These are phyloP conservation scores for Gorsachius magnificus DNA, from an alignment of 2,797 vertebrate genomes.

Conservation along the genomic window DNA sequence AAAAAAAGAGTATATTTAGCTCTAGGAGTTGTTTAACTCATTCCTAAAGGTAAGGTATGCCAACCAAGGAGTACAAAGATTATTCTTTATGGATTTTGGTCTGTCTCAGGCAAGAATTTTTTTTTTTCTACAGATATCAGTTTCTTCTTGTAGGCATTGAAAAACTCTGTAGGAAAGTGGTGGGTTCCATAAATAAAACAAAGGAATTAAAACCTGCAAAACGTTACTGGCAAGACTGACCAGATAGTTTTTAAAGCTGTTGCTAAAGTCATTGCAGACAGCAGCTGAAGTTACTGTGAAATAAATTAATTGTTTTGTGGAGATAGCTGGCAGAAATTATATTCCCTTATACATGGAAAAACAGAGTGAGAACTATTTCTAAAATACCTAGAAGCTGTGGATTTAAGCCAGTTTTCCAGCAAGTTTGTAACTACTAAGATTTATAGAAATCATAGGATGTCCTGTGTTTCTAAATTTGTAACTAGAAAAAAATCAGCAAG, in stretches of 20 bases:
- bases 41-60: background rate
- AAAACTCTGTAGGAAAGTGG: background rate
- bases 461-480: constrained; percentile 41
- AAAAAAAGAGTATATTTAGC: background rate
- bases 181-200: background rate
- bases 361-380: background rate
- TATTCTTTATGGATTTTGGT: background rate
- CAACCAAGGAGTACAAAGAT: background rate
- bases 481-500: background rate
- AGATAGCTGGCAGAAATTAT: constrained; percentile 10
- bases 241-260: background rate
- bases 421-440: constrained; percentile 15
- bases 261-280: background rate
- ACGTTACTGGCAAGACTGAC: background rate
- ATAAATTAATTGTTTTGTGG: constrained; percentile 27
- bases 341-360: background rate
- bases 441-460: constrained; percentile 30
- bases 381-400: constrained; percentile 4
- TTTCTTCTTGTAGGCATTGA: background rate
- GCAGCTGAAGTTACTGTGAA: constrained; percentile 17
- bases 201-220: background rate
- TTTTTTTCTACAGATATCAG: background rate
- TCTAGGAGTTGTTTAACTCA: background rate
- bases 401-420: constrained; percentile 40
- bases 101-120: background rate